A percentile compares a stretch with the other conserved stretches of the same genome.
These are phyloP conservation scores for Pollachius pollachius DNA, from an alignment of 2,113 vertebrate species.

Conservation along the genomic window DNA sequence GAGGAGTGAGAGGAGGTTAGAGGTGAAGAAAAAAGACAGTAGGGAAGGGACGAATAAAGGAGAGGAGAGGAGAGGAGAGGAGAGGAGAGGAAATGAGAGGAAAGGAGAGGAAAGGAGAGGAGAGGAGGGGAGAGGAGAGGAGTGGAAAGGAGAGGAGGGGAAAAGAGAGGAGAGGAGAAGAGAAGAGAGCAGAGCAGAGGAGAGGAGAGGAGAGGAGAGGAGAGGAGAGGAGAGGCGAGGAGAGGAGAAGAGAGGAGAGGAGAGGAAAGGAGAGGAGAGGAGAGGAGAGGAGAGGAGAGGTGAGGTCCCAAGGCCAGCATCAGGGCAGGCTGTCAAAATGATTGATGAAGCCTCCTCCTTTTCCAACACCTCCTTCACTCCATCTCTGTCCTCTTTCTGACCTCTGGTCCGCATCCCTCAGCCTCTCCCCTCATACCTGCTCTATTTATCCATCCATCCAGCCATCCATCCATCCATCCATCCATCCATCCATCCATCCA, in stretches of 20 bases:
- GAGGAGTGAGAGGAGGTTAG: neutral
- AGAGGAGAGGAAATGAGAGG: slow-evolving; percentile 31
- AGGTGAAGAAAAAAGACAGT: neutral
- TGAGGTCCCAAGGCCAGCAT: slow-evolving; percentile 62
- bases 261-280: slow-evolving; percentile 32
- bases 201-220: neutral
- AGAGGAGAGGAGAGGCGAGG: neutral
- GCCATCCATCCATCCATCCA: neutral
- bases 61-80: slow-evolving; percentile 25
- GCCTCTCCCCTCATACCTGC: neutral
- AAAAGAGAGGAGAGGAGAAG: neutral
- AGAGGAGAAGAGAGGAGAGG: slow-evolving; percentile 30
- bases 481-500: neutral
- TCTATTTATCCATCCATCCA: neutral
- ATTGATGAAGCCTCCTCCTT: slow-evolving; percentile 57
- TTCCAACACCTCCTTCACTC: slow-evolving; percentile 35
- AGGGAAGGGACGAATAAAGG: neutral
- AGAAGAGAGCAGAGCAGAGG: neutral
- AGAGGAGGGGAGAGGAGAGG: slow-evolving; percentile 37
- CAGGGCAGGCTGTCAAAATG: slow-evolving; percentile 70
- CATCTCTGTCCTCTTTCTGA: slow-evolving; percentile 26
- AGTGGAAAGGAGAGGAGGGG: neutral
- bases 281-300: slow-evolving; percentile 36
- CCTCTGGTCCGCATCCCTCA: slow-evolving; percentile 22
- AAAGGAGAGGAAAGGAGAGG: slow-evolving; percentile 32